phyloP scores from a whole-genome alignment of 1,140 invertebrate species.

The Chrysoperla carnea region DNA sequence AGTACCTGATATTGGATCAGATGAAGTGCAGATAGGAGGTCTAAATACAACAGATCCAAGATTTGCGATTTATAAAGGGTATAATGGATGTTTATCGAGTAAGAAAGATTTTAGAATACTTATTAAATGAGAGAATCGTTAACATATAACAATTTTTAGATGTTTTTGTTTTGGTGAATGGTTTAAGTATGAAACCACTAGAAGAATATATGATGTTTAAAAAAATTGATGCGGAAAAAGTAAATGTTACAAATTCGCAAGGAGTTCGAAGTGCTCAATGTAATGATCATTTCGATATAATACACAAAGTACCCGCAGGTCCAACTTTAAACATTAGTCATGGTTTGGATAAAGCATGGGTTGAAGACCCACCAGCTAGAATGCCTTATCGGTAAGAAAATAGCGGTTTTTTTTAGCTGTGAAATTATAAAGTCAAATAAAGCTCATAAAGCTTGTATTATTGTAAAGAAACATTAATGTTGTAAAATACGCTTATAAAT shows the following conservation, averaged over 20 bases:
- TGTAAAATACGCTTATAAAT: too few species aligned
- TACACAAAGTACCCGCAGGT: conserved; percentile 36
- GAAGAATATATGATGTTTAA: conserved; percentile 81
- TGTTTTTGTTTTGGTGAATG: conserved; percentile 63
- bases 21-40: conserved; percentile 72
- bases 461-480: too few species aligned
- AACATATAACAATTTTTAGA: conserved; percentile 29
- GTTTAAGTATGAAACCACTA: conserved; percentile 60
- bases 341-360: conserved; percentile 57
- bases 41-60: conserved; percentile 63
- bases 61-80: conserved; percentile 64
- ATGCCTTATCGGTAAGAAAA: conserved; percentile 30
- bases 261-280: conserved; percentile 71
- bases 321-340: conserved; percentile 45
- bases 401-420: too few species aligned
- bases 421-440: too few species aligned
- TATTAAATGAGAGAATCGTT: background rate
- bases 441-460: too few species aligned
- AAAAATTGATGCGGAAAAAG: conserved; percentile 58
- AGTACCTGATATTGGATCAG: conserved; percentile 41
- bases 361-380: conserved; percentile 56
- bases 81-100: conserved; percentile 81
- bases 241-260: conserved; percentile 61
- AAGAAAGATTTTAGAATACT: conserved; percentile 19
- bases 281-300: conserved; percentile 49